These are phyloP conservation scores for Gymnoscopelus microlampas DNA, from an alignment of 2,797 vertebrate species.

Conservation along the genomic window DNA sequence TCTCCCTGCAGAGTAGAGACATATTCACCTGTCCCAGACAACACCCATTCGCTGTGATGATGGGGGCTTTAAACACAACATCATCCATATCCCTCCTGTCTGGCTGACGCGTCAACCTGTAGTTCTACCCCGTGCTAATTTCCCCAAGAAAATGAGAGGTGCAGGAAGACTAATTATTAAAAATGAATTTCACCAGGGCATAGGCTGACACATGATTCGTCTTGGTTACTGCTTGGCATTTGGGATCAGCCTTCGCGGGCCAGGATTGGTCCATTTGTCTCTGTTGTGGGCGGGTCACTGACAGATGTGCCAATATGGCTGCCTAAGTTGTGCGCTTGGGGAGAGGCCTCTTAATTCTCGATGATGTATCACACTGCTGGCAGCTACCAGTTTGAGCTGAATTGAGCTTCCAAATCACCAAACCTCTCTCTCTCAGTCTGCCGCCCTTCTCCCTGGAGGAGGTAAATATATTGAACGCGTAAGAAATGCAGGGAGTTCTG, in stretches of 20 bases:
- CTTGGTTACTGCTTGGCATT: constrained; percentile 81
- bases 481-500: constrained; percentile 75
- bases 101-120: constrained; percentile 68
- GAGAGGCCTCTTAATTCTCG: constrained; percentile 82
- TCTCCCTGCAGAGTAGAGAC: constrained; percentile 42
- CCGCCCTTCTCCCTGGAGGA: constrained; percentile 76
- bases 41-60: constrained; percentile 66
- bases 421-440: constrained; percentile 79
- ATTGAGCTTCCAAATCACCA: constrained; percentile 84
- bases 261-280: constrained; percentile 81
- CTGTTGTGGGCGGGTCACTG: constrained; percentile 80
- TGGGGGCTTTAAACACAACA: constrained; percentile 68
- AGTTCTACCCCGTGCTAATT: constrained; percentile 75
- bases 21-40: constrained; percentile 63
- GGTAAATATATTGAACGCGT: constrained; percentile 79
- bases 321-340: constrained; percentile 74
- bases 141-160: constrained; percentile 71
- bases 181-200: constrained; percentile 78
- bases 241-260: constrained; percentile 78
- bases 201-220: constrained; percentile 75
- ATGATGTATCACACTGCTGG: constrained; percentile 85
- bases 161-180: constrained; percentile 81
- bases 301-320: constrained; percentile 85
- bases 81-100: constrained; percentile 71
- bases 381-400: constrained; percentile 84